phyloP scores from a whole-genome alignment of 53 echinoderm and acorn worm species.

The Astropecten irregularis region DNA sequence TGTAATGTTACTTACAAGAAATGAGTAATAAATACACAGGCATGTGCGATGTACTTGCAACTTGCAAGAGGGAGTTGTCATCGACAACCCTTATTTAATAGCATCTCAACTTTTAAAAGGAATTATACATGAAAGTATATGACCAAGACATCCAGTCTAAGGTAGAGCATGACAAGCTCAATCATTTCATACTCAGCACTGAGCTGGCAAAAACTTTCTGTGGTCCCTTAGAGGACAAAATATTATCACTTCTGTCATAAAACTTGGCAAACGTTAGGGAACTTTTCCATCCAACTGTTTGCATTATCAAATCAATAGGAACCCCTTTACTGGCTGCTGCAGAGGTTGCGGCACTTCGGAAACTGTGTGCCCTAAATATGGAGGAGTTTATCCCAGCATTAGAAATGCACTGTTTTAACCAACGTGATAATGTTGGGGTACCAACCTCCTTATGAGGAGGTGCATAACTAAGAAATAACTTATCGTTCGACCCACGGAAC shows the following conservation, averaged over 20 bases:
- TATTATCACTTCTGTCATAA: not conserved
- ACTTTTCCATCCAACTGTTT: not conserved
- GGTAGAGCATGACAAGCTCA: too few species aligned
- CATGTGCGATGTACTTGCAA: not conserved
- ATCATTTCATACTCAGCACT: not conserved
- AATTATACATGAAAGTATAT: too few species aligned
- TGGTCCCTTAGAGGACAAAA: not conserved
- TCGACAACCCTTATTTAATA: too few species aligned
- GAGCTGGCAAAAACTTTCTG: not conserved
- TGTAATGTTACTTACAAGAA: not conserved
- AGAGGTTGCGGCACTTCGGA: not conserved
- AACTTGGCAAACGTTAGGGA: not conserved
- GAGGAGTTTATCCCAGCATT: not conserved
- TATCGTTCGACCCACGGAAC: not conserved
- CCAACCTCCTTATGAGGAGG: not conserved
- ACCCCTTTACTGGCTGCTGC: not conserved
- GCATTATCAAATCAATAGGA: not conserved
- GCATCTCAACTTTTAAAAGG: too few species aligned
- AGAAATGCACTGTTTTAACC: not conserved
- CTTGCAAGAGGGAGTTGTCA: too few species aligned
- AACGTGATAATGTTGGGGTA: not conserved
- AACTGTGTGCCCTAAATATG: not conserved
- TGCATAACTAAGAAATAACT: not conserved
- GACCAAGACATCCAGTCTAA: too few species aligned
- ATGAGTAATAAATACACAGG: not conserved